Base-by-base conservation (phyloP, 2,888 invertebrate genomes). In the Nomada goodeniana region DNA sequence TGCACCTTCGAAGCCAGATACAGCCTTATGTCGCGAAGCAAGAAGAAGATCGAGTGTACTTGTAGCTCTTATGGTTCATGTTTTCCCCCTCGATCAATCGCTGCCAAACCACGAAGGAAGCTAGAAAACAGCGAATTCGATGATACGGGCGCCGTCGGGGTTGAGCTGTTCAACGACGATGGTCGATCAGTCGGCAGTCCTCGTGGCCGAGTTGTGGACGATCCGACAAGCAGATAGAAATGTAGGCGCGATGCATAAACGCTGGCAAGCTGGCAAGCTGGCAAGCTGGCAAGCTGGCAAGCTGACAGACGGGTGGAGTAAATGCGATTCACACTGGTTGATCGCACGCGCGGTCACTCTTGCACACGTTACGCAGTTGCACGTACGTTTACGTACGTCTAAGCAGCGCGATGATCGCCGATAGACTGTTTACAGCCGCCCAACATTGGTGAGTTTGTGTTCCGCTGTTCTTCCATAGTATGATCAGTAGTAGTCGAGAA, bases 391-490 rank as follows among this genome's bases (percentile, higher is more conserved):
- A 60, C 74, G 73, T 67, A 85, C 85, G 88, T 88, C 86, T 84
- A 88, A 86, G 83, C 89, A 85, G 83, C 86, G 75, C 88, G 88
- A 75, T 85, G 89, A 86, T 85, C 88, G 84, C 77, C 78, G 80
- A 86, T 85, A 87, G 86, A 91, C 90, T 90, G 91, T 91, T 91
- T 91, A 90, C 88, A 68, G 82, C 61, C 76, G 74, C 80, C 78
- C 72, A 76, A 84, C 76, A 85, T 70, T 72, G 60, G 63, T 64
- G 59, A 80, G 76, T 63, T 83, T 76, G 75, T 61, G 63, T 75
- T 55, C 53, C 72, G 76, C 78, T 64, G 67, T 63, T 76, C 76
- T 65, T 67, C 67, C 79, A 64, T 67, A 50, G 29, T 68, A 36
- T 7, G 63, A 47, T 65, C 55, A 59, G 52, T 10, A 53, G 9